Evolutionary conservation across 2,113 vertebrate genomes (phyloP).

Genomic region (Rhinogobius similis): DNA sequence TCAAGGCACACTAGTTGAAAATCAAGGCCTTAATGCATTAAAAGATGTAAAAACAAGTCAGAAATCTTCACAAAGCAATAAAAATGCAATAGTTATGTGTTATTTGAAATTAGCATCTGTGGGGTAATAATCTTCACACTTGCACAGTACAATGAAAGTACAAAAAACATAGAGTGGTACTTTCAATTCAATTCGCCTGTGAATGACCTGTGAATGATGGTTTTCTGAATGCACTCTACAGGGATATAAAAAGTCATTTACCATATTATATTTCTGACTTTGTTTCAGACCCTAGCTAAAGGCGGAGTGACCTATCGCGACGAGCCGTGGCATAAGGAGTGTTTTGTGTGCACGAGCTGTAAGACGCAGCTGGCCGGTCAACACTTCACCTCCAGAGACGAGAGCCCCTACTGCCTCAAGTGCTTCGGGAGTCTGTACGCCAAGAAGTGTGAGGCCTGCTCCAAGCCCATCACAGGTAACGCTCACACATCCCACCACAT

Average conservation of each 20-base stretch:
- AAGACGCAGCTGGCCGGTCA: constrained; percentile 93
- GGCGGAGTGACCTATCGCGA: constrained; percentile 97
- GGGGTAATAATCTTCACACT: no score
- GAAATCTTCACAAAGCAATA: no score
- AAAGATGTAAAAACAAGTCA: no score
- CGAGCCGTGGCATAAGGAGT: constrained; percentile 98
- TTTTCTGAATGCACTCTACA: neutral
- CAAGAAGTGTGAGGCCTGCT: constrained; percentile 95
- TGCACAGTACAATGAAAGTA: no score
- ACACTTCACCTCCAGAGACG: constrained; percentile 96
- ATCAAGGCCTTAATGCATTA: no score
- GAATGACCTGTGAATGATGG: no score
- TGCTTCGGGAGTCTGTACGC: constrained; percentile 96
- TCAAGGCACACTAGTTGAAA: no score
- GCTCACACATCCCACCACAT: neutral
- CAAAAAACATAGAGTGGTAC: no score
- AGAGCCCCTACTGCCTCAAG: constrained; percentile 93
- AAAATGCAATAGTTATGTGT: no score
- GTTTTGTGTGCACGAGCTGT: constrained; percentile 94
- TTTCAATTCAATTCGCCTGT: no score
- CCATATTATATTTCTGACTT: neutral
- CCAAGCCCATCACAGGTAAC: constrained; percentile 94
- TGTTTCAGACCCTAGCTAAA: constrained; percentile 88
- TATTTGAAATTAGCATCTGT: no score
- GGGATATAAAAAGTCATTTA: neutral